Percentiles rank a stretch among this genome's conserved stretches.
phyloP scores from a whole-genome alignment of 2,888 invertebrate species.

The Morpho deidamia region DNA sequence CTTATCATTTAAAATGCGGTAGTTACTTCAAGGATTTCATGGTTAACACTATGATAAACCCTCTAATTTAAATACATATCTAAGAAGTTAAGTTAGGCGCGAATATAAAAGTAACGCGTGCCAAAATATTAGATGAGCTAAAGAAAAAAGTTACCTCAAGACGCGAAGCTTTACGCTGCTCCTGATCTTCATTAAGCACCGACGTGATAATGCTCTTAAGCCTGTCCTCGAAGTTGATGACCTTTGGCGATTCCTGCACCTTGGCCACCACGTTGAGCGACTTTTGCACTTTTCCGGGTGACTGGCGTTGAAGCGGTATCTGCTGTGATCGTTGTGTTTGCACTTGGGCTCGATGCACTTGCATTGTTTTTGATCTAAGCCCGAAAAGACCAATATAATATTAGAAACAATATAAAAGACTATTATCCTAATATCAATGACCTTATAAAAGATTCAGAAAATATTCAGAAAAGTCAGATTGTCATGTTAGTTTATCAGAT shows the following conservation, averaged over 20 bases:
- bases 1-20: no score
- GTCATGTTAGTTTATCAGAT: no score
- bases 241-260: conserved; percentile 87
- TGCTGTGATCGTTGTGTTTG: conserved; percentile 37
- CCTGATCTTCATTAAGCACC: conserved; percentile 91
- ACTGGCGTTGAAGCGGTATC: conserved; percentile 41
- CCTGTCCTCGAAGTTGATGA: conserved; percentile 92
- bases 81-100: no score
- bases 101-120: no score
- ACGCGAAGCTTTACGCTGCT: conserved; percentile 34
- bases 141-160: conserved; percentile 21
- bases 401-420: background rate
- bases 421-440: no score
- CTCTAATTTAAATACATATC: no score
- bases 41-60: no score
- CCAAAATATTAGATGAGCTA: no score
- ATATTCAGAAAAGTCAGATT: no score
- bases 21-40: no score
- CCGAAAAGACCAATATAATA: background rate
- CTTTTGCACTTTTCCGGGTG: conserved; percentile 60
- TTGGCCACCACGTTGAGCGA: conserved; percentile 66
- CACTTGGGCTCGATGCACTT: conserved; percentile 41
- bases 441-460: no score
- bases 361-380: conserved; percentile 12
- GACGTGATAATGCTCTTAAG: conserved; percentile 92